These are phyloP conservation scores for Actinia equina DNA, from an alignment of 64 coral and sea anemone genomes.

Conservation along the genomic window DNA sequence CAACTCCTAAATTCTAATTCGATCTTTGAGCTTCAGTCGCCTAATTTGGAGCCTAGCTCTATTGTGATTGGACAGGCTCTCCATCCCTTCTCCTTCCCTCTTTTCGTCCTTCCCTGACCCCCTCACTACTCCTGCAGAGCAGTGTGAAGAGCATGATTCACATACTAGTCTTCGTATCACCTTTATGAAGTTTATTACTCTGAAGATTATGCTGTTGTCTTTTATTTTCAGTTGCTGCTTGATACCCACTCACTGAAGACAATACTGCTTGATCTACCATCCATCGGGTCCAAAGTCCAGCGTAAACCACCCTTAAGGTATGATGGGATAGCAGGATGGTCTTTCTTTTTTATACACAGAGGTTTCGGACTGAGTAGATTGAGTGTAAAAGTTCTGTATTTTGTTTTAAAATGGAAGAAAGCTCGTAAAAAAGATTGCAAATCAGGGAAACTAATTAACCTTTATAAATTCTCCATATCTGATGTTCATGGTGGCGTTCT, in stretches of 20 bases:
- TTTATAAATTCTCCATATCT: not conserved
- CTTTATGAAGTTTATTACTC: not conserved
- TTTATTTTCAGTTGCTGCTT: conserved; percentile 66
- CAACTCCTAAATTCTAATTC: too few relatives aligned
- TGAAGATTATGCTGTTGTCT: not conserved
- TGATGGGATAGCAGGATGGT: not conserved
- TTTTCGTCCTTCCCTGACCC: too few relatives aligned
- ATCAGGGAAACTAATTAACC: not conserved
- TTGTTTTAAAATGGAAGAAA: not conserved
- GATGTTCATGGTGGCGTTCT: not conserved
- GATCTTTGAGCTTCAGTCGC: too few relatives aligned
- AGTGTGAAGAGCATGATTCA: too few relatives aligned
- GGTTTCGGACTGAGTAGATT: too few relatives aligned
- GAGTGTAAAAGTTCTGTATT: too few relatives aligned
- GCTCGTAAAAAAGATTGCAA: too few relatives aligned
- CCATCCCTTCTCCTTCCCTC: too few relatives aligned
- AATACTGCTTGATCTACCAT: conserved; percentile 85
- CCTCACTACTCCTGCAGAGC: too few relatives aligned
- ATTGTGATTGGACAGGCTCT: too few relatives aligned
- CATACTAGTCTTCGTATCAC: not conserved
- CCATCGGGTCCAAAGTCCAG: conserved; percentile 85
- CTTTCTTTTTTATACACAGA: not conserved
- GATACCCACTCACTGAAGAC: conserved; percentile 97
- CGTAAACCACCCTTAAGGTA: conserved; percentile 89
- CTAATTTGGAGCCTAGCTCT: too few relatives aligned